Base-by-base conservation (phyloP, 2,797 vertebrate species). In the Arremon brunneinucha region DNA sequence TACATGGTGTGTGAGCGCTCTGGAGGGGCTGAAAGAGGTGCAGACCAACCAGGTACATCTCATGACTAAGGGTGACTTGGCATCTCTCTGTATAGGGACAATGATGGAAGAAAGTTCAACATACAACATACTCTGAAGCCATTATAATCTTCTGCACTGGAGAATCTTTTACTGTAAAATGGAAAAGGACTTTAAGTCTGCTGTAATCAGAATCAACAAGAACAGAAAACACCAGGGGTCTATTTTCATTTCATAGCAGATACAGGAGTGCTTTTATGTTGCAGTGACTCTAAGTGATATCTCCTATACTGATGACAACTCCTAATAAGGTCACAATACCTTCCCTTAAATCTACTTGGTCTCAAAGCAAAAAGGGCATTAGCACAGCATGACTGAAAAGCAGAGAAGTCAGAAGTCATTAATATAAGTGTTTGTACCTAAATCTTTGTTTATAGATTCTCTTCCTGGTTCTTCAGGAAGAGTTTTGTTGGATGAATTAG, bases 161-260 rank as follows among this genome's bases (percentile, higher is more conserved):
- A 56, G 35, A 90, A 84, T 49, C 20, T 72, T 50, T 43, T 75
- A 32, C 18, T 57, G 12, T 50, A 50, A 89, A 94, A 53, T 4
- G 6, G 11, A 12, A 59, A 90, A 71, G 3, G 4, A 67, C 53
- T 91, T 63, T 0, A 11, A n/a, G 41, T 21, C 34, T 74, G 21
- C 52, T 71, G 8, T 60, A 81, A 78, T 71, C 62, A 81, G 77
- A 78, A 88, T 30, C 20, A 86, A 89, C 18, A 55, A 69, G 41
- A 71, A 69, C 35, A 89, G 30, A 84, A 92, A 76, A 10, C n/a
- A 44, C 20, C 34, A 23, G 15, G 39, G 84, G 26, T 37, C 32
- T 93, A 8, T 57, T 83, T 69, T 59, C 16, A 26, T 57, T 84
- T 82, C 43, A 52, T 1, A 89, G 43, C 14, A 69, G 43, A 89